A percentile compares a stretch with the other conserved stretches of the same genome.
Conservation (phyloP, 2,113 vertebrate genomes). For the Numenius arquata region DNA sequence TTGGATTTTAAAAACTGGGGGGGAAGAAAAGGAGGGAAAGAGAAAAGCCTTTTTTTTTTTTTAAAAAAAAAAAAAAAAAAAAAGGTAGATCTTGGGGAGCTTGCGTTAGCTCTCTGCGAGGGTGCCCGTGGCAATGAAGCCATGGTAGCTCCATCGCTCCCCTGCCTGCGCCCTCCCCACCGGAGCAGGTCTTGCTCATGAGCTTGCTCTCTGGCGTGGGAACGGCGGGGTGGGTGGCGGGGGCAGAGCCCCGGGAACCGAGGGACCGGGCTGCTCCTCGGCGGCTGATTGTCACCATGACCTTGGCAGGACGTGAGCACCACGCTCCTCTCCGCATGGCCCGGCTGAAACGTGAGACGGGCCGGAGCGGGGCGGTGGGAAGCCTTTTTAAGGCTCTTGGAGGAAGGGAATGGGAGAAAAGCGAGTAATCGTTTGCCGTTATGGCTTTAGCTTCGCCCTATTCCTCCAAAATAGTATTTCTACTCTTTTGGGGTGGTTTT, state of each 20-base stretch:
- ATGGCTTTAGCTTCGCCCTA: not conserved
- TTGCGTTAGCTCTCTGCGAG: accelerated
- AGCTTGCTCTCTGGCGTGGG: not conserved
- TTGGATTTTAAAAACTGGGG: conserved; percentile 64
- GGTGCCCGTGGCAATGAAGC: not conserved
- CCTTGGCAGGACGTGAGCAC: conserved; percentile 9
- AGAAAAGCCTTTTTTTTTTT: not conserved
- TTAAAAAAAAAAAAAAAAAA: not conserved
- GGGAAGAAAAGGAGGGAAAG: not conserved
- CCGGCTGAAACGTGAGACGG: not conserved
- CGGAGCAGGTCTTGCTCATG: accelerated
- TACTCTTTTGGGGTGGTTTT: not conserved
- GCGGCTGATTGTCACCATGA: not conserved
- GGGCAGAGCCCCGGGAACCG: not conserved
- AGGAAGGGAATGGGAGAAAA: not conserved
- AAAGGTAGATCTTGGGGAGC: conserved; percentile 26
- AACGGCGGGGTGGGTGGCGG: accelerated
- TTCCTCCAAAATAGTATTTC: not conserved
- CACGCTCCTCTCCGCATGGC: not conserved
- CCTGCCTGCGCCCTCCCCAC: not conserved
- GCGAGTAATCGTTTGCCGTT: not conserved
- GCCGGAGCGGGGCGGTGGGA: not conserved
- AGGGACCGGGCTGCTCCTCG: not conserved
- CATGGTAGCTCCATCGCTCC: accelerated
- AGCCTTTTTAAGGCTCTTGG: not conserved